Evolutionary conservation across 1,140 invertebrate genomes (phyloP).

Genomic region (Lordiphosa mommai): DNA sequence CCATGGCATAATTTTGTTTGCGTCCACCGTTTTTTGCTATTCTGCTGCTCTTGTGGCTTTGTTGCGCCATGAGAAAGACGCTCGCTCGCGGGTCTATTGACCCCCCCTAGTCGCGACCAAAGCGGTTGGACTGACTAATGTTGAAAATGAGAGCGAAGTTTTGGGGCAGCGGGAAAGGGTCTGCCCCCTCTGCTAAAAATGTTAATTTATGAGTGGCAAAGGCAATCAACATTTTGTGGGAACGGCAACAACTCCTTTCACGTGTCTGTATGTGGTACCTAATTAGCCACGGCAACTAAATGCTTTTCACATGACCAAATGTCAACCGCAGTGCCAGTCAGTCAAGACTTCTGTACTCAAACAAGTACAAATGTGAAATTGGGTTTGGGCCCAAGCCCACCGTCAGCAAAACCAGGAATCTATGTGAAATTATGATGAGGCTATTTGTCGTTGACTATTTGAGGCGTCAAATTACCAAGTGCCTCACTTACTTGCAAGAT

Average conservation of each 20-base stretch:
- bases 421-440: too few species aligned
- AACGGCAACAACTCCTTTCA: slow-evolving; percentile 11
- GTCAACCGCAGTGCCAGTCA: slow-evolving; percentile 8
- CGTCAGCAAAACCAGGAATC: too few species aligned
- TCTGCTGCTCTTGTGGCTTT: slow-evolving; percentile 10
- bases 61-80: slow-evolving; percentile 28
- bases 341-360: too few species aligned
- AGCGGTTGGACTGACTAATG: slow-evolving; percentile 13
- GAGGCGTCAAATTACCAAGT: too few species aligned
- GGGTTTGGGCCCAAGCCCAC: too few species aligned
- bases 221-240: slow-evolving; percentile 14
- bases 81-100: slow-evolving; percentile 51
- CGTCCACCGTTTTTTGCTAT: slow-evolving; percentile 6
- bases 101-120: slow-evolving; percentile 19
- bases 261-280: slow-evolving; percentile 4
- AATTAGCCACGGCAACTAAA: slow-evolving; percentile 25
- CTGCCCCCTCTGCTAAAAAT: slow-evolving; percentile 1
- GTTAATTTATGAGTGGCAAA: slow-evolving; percentile 22
- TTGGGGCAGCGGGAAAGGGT: neutral
- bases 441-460: too few species aligned
- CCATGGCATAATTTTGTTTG: slow-evolving; percentile 47
- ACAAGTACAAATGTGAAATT: too few species aligned
- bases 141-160: slow-evolving; percentile 40
- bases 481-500: too few species aligned
- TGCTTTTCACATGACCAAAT: slow-evolving; percentile 22